These are phyloP conservation scores for Alosa sapidissima DNA, from an alignment of 2,797 vertebrate species.

Conservation along the genomic window DNA sequence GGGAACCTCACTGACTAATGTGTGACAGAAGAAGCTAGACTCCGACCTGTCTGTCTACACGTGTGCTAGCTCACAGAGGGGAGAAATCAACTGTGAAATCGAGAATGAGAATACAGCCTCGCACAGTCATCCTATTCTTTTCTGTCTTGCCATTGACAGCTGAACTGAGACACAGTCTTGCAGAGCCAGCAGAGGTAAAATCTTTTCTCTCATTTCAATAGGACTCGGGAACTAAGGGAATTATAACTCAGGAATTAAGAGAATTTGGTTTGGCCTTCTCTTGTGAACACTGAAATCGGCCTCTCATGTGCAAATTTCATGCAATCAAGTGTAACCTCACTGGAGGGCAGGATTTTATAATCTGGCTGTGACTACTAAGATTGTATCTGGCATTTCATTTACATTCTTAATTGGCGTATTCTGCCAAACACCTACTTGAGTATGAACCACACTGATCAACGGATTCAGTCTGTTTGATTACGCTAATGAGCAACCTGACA, in stretches of 20 bases:
- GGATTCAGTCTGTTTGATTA: background rate
- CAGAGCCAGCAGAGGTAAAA: background rate
- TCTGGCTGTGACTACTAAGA: slow-evolving; percentile 16
- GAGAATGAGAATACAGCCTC: background rate
- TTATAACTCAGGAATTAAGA: background rate
- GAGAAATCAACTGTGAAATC: slow-evolving; percentile 2
- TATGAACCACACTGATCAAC: background rate
- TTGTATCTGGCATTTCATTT: background rate
- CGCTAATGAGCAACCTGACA: background rate
- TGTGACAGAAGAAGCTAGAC: background rate
- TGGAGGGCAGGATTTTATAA: background rate
- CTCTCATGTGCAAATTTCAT: background rate
- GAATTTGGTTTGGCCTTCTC: background rate
- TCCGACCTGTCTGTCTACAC: background rate
- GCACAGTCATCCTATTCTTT: background rate
- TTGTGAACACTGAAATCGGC: background rate
- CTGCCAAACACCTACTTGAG: background rate
- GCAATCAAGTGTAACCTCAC: background rate
- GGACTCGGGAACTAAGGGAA: background rate
- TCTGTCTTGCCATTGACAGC: background rate
- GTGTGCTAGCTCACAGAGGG: background rate
- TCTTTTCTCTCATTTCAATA: slow-evolving; percentile 2
- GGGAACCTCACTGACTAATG: background rate
- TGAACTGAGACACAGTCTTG: background rate
- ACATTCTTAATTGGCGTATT: background rate